Percentiles rank a stretch among this genome's conserved stretches.
Evolutionary conservation across 2,888 invertebrate genomes (phyloP).

Genomic region (Leptodirus hochenwartii): DNA sequence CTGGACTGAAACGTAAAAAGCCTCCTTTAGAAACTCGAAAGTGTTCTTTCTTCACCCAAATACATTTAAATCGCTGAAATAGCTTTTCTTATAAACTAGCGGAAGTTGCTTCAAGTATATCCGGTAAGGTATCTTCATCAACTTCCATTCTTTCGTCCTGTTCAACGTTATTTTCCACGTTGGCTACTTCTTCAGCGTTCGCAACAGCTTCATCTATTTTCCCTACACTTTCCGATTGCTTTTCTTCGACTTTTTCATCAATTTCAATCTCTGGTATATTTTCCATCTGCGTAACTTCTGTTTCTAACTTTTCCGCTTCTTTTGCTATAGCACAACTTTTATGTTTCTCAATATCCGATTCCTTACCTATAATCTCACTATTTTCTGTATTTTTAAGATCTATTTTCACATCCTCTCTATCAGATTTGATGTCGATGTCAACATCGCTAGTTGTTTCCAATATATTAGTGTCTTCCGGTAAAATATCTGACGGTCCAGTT

Average conservation of each 20-base stretch:
- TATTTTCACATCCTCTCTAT: constrained; percentile 1
- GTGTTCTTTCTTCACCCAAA: too few species aligned
- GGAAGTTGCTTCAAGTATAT: too few species aligned
- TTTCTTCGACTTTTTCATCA: constrained; percentile 2
- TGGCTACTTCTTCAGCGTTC: background rate
- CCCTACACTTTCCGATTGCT: background rate
- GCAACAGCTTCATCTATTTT: constrained; percentile 3
- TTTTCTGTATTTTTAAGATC: background rate
- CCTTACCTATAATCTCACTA: too few species aligned
- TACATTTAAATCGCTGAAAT: too few species aligned
- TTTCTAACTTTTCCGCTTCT: constrained; percentile 2
- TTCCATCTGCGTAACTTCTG: background rate
- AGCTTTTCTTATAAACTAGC: too few species aligned
- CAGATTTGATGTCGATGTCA: background rate
- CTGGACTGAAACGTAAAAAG: too few species aligned
- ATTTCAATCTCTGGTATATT: background rate
- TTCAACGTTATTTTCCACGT: constrained; percentile 1
- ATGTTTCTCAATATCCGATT: too few species aligned
- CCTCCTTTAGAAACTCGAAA: too few species aligned
- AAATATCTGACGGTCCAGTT: background rate
- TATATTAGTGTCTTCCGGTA: background rate
- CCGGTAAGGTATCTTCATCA: too few species aligned
- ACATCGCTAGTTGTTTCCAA: background rate
- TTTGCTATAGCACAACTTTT: background rate
- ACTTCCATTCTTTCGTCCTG: constrained; percentile 6